Base-by-base conservation (phyloP, 2,113 vertebrate genomes). In the Elephas maximus region DNA sequence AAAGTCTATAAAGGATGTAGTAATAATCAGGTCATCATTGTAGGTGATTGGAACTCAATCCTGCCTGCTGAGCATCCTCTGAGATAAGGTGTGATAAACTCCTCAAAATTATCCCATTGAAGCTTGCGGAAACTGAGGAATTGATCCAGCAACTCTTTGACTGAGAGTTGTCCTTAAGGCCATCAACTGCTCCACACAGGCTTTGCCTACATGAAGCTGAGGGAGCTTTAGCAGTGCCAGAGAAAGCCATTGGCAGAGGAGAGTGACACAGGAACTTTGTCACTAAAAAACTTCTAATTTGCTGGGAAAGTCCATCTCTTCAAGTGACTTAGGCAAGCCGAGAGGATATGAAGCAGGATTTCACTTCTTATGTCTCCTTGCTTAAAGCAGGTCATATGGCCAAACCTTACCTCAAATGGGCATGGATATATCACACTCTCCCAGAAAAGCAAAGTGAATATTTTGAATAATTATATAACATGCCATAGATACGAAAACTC, bases 321-420 rank as follows among this genome's bases (percentile, higher is more conserved):
- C 44, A 88, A 88, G 37, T 73, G 92, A 96, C 51, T 87, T 77
- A 88, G 51, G 77, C 28, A 78, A 78, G 62, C 6, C 48, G 71
- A 63, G 37, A 63, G 44, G 41, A 88, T 18, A 63, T 44, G 45
- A 28, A 26, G 8, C 45, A 92, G 62, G 83, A 45, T 92, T 57
- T 85, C 57, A 48, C 51, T 93, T 88, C 17, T 81, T 33, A 28
- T 18, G 51, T 51, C 51, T 51, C 2, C 7, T 81, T 48, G 51
- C 9, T 45, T 82, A 89, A 83, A 83, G 67, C 21, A 84, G 84
- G 44, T 84, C 80, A 65, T 28, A n/a, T 53, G 26, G 44, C 14
- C 62, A 74, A 94, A 82, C 5, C 53, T 73, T 60, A 62, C 69
- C 6, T 94, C 78, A 82, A 65, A 82, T 12, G n/a, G 44, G 41